Evolutionary conservation across 1,140 invertebrate genomes (phyloP).

Genomic region (Paralvinella palmiformis): DNA sequence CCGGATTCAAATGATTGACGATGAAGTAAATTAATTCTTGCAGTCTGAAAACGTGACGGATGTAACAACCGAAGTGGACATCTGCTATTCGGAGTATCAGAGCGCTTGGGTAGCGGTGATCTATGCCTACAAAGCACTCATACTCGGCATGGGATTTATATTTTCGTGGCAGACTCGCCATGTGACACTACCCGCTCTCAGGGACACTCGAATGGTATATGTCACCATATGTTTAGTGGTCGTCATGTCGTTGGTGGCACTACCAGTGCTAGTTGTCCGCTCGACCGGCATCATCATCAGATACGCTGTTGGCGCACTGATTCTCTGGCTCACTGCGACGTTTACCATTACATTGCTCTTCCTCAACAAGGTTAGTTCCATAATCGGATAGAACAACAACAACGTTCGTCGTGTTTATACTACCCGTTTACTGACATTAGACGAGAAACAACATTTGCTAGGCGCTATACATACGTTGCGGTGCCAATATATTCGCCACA

Average conservation of each 20-base stretch:
- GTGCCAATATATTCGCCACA: too few species aligned
- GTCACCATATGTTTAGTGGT: slow-evolving; percentile 1
- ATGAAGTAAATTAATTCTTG: background rate
- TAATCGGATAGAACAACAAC: background rate
- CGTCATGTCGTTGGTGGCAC: background rate
- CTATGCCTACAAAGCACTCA: slow-evolving; percentile 14
- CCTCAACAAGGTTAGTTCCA: slow-evolving; percentile 10
- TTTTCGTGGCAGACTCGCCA: slow-evolving; percentile 19
- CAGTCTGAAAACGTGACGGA: background rate
- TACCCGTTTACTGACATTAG: background rate
- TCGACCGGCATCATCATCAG: background rate
- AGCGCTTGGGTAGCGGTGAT: slow-evolving; percentile 8
- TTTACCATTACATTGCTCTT: slow-evolving; percentile 14
- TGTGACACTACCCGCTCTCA: slow-evolving; percentile 20
- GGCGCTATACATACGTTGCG: background rate
- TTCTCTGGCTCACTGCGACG: slow-evolving; percentile 4
- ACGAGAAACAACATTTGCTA: background rate
- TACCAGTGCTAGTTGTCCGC: slow-evolving; percentile 8
- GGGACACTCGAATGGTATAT: slow-evolving; percentile 9
- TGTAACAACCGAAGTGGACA: background rate
- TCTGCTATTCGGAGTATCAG: slow-evolving; percentile 13
- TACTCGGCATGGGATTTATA: slow-evolving; percentile 5
- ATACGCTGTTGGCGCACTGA: slow-evolving; percentile 8
- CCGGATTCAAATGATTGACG: too few species aligned
- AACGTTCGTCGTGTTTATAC: background rate